Evolutionary conservation across 2,888 invertebrate species (phyloP).

Genomic region (Aporophyla lueneburgensis): DNA sequence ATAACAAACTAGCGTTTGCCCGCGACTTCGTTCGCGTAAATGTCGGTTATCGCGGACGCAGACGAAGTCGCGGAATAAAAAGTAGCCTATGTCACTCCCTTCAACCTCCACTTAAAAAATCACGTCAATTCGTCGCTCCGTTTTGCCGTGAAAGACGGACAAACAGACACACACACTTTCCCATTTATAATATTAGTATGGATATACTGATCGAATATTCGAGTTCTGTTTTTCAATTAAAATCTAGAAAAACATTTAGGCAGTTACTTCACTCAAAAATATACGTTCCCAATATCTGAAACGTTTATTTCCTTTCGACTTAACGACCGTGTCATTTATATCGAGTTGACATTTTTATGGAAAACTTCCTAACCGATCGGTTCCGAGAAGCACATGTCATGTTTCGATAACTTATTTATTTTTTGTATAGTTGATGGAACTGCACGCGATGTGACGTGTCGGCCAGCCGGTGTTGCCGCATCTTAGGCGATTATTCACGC

Average conservation of each 20-base stretch:
- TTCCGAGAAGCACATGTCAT: conserved; percentile 77
- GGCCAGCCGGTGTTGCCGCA: conserved; percentile 77
- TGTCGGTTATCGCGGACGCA: too few relatives aligned
- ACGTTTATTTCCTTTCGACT: conserved; percentile 44
- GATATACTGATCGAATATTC: not conserved
- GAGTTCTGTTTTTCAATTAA: conserved; percentile 4
- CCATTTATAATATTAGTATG: too few relatives aligned
- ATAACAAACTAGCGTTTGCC: too few relatives aligned
- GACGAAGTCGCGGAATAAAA: too few relatives aligned
- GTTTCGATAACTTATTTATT: conserved; percentile 73
- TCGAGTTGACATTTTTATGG: conserved; percentile 62
- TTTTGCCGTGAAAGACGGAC: too few relatives aligned
- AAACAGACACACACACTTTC: too few relatives aligned
- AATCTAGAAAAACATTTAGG: not conserved
- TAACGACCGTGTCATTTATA: conserved; percentile 55
- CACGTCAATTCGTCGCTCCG: too few relatives aligned
- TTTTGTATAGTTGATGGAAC: conserved; percentile 66
- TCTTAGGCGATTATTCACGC: conserved; percentile 80
- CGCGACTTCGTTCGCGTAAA: too few relatives aligned
- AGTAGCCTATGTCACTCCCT: too few relatives aligned
- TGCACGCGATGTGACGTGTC: conserved; percentile 85
- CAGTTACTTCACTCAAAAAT: not conserved
- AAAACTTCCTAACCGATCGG: conserved; percentile 58
- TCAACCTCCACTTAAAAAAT: too few relatives aligned
- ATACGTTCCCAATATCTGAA: conserved; percentile 15